Evolutionary conservation across 1,140 invertebrate genomes (phyloP), one percentile per base, ranked within the genome.

Genomic region (Drosophila tropicalis): DNA sequence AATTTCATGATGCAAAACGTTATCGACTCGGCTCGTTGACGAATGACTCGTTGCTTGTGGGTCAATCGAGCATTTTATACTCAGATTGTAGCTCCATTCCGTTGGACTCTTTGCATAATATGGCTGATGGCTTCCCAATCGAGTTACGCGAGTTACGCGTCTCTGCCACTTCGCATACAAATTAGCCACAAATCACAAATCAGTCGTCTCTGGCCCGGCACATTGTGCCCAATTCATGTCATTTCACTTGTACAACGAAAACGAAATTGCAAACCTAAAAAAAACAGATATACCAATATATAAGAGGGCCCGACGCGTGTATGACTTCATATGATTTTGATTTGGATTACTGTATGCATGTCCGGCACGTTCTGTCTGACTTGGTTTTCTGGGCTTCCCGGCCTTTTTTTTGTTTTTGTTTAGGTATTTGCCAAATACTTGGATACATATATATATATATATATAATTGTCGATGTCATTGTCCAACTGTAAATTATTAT

Each of bases 61-160:
- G 77, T 73, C 74, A 81, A 68, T 55, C 67, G 13, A 40, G 56
- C 72, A 71, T 89, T 89, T 70, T 84, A 89, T 89, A 89, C 67
- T 12, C 58, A 62, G n/a, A 29, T 29, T 29, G 29, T 29, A 29
- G 29, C 29, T 29, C 55, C 19, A n/a, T 79, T 79, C 67, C 68
- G 56, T 66, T 65, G 62, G 44, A 19, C 36, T 51, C 73, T 90
- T 89, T 89, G 84, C 84, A 89, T 89, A 90, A 89, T 90, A 84
- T 81, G 78, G 29, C 89, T 64, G 77, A 89, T 90, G 71, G 67
- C 81, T 79, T 72, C 76, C 77, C 78, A 77, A 68, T 70, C 29
- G 66, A 71, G 79, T 81, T 78, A 67, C 81, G 66, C 81, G 66
- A 72, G 74, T 82, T 78, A 67, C 76, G 72, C 65, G 39, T 41